A percentile compares a stretch with the other conserved stretches of the same genome.
Conservation (phyloP, 2,888 invertebrate genomes). For the Oxycera nigricornis region DNA sequence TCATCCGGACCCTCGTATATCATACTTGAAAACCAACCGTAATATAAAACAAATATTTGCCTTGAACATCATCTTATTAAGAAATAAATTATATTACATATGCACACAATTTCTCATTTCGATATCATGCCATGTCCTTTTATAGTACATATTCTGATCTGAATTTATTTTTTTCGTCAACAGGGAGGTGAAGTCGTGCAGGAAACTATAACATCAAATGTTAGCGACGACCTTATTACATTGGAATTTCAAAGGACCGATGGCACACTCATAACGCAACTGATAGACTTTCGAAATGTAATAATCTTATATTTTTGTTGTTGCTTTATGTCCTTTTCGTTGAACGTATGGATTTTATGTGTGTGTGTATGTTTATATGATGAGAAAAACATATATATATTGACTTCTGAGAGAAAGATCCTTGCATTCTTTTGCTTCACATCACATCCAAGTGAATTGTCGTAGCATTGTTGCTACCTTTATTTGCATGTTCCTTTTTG, state of each 20-base stretch:
- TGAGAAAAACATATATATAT: neutral
- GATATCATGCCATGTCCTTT: neutral
- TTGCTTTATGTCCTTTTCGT: too few species aligned
- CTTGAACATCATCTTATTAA: too few species aligned
- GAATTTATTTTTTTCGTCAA: constrained; percentile 53
- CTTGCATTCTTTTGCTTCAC: neutral
- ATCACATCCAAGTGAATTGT: too few species aligned
- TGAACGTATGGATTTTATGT: too few species aligned
- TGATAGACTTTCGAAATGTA: constrained; percentile 94
- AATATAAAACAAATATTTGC: too few species aligned
- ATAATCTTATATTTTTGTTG: constrained; percentile 55
- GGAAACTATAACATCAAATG: constrained; percentile 90
- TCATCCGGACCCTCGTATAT: too few species aligned
- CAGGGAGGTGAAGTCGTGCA: constrained; percentile 94
- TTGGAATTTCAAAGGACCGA: constrained; percentile 90
- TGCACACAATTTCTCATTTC: constrained; percentile 27
- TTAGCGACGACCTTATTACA: constrained; percentile 86
- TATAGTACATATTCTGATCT: neutral
- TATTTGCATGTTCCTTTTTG: too few species aligned
- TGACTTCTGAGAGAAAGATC: neutral
- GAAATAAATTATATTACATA: constrained; percentile 33
- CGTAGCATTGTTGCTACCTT: too few species aligned
- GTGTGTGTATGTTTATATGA: too few species aligned
- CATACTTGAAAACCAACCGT: too few species aligned
- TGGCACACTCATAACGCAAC: constrained; percentile 88